Evolutionary conservation across 2,113 vertebrate genomes (phyloP).

Genomic region (Zosterops borbonicus): DNA sequence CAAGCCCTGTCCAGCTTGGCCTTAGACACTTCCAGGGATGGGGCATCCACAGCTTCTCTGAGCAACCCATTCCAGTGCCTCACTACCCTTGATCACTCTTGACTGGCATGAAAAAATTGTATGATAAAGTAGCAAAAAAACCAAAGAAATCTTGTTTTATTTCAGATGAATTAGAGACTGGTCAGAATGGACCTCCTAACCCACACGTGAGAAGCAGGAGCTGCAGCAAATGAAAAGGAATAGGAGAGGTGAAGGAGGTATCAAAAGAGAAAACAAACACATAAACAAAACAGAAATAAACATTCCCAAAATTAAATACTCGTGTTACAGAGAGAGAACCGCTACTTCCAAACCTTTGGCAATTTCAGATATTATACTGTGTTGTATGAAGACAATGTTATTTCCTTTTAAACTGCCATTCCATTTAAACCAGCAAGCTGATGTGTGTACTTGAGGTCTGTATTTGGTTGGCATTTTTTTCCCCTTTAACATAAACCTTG

Average conservation of each 20-base stretch:
- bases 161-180: not conserved
- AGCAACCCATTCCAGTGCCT: not conserved
- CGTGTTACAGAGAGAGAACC: not conserved
- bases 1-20: accelerated
- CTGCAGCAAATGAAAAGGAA: constrained; percentile 42
- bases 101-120: not conserved
- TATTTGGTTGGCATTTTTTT: constrained; percentile 63
- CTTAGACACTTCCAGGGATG: not conserved
- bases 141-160: not conserved
- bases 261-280: constrained; percentile 55
- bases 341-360: constrained; percentile 61
- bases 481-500: constrained; percentile 56
- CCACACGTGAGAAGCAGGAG: not conserved
- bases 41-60: not conserved
- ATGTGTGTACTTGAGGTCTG: constrained; percentile 42
- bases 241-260: constrained; percentile 29
- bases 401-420: constrained; percentile 63
- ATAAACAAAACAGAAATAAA: constrained; percentile 53
- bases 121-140: not conserved
- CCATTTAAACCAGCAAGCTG: constrained; percentile 60
- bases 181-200: not conserved
- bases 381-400: constrained; percentile 58
- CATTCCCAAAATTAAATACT: constrained; percentile 36
- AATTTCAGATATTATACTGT: constrained; percentile 63
- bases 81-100: not conserved